phyloP scores from a whole-genome alignment of 2,888 invertebrate species.

The Cheilosia soror region DNA sequence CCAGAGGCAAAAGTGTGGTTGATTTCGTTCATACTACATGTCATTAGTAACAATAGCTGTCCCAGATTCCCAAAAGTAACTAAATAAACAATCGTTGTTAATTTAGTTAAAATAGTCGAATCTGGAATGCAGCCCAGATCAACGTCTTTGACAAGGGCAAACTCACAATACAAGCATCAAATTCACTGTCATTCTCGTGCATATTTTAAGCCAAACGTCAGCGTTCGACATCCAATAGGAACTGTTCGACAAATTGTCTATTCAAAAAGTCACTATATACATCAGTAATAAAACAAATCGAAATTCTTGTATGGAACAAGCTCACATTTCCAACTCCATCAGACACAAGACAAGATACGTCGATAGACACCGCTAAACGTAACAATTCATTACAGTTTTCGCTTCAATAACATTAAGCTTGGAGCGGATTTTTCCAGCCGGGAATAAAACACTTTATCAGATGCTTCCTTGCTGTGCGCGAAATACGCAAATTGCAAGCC shows the following conservation, averaged over 20 bases:
- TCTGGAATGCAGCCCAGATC: too few relatives aligned
- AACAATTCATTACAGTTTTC: constrained; percentile 59
- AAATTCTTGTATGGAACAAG: neutral
- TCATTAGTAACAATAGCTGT: too few relatives aligned
- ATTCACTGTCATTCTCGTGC: too few relatives aligned
- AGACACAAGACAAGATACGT: constrained; percentile 40
- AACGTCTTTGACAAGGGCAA: too few relatives aligned
- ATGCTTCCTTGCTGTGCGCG: constrained; percentile 52
- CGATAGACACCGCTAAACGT: constrained; percentile 44
- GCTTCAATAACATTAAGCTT: constrained; percentile 17
- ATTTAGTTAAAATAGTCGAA: too few relatives aligned
- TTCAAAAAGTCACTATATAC: neutral
- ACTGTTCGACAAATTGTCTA: neutral
- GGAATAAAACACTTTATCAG: constrained; percentile 52
- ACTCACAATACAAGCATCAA: too few relatives aligned
- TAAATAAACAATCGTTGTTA: too few relatives aligned
- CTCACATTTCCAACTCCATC: constrained; percentile 4
- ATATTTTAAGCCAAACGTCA: too few relatives aligned
- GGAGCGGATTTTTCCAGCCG: constrained; percentile 33
- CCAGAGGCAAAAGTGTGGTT: too few relatives aligned
- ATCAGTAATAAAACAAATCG: neutral
- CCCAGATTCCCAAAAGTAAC: too few relatives aligned
- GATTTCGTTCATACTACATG: too few relatives aligned
- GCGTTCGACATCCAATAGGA: neutral
- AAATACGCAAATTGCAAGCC: constrained; percentile 55